Evolutionary conservation across 2,888 invertebrate genomes (phyloP), one percentile per base, ranked within the genome.

Genomic region (Pasiphila rectangulata): DNA sequence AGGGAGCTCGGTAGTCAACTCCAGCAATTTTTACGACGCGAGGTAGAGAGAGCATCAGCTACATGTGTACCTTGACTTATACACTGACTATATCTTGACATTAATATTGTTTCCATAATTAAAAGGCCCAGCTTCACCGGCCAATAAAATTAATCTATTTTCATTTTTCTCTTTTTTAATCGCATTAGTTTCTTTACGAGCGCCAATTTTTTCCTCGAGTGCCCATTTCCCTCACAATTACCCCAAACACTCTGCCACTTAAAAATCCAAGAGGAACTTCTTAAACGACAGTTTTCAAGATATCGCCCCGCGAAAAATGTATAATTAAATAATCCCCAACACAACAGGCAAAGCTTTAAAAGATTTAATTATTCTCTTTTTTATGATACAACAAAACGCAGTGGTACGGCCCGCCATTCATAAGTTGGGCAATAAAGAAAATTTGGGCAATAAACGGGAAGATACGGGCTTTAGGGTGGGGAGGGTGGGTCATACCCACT

Each of bases 361-460:
- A 63, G 62, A 70, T 68, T 70, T 67, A 69, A 70, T 70, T 70
- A 70, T 59, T 56, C 52, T 46, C 48, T 63, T 69, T 67, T 69
- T 69, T 57, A 55, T 52, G 57, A 32, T 55, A 59, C 54, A 59
- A 56, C 59, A 59, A 53, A 59, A 56, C 56, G 59, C 49, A 52
- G 46, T 45, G 46, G 52, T 37, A 43, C 47, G 43, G 42, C 45
- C 49, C 47, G 57, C 56, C 67, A 70, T 70, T 73, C 70, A 72
- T 69, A 72, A 73, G 70, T 72, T 72, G 61, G 57, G 69, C 62
- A 71, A 72, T 75, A 73, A 75, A 74, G 75, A 72, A 73, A 74
- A 74, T 75, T 75, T 69, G 54, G 58, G 71, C 67, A 61, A 72
- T 75, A 74, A 75, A 73, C 59, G 60, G 57, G 55, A 59, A 69